Evolutionary conservation across 2,797 vertebrate species (phyloP).

Genomic region (Florisuga fusca): DNA sequence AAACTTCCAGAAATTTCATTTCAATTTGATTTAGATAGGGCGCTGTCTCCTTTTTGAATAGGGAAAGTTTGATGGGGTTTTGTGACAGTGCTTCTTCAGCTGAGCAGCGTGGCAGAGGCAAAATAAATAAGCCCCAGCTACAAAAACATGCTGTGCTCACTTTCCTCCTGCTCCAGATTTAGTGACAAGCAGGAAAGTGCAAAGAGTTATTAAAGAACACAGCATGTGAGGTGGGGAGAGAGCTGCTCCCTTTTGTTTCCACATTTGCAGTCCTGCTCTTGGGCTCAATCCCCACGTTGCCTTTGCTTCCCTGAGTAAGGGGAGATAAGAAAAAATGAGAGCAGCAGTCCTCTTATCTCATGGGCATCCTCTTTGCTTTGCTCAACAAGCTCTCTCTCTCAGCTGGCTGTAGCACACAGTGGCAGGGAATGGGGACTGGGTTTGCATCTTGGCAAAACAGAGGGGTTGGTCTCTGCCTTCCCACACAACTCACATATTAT

Average conservation of each 20-base stretch:
- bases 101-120: background rate
- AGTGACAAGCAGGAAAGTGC: background rate
- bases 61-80: background rate
- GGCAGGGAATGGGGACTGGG: background rate
- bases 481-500: fast-evolving
- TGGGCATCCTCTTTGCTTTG: background rate
- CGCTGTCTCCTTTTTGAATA: background rate
- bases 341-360: too few relatives aligned
- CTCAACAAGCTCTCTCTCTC: slow-evolving; percentile 9
- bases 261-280: background rate
- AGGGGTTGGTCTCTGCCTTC: background rate
- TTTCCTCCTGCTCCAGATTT: background rate
- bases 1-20: background rate
- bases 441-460: background rate
- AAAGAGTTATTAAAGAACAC: background rate
- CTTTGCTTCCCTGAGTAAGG: background rate
- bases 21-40: background rate
- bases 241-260: background rate
- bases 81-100: background rate
- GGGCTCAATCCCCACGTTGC: background rate
- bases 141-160: background rate
- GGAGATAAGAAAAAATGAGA: too few relatives aligned
- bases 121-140: background rate
- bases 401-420: background rate
- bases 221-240: background rate